Evolutionary conservation across 1,140 invertebrate genomes (phyloP).

Genomic region (Zaprionus capensis): DNA sequence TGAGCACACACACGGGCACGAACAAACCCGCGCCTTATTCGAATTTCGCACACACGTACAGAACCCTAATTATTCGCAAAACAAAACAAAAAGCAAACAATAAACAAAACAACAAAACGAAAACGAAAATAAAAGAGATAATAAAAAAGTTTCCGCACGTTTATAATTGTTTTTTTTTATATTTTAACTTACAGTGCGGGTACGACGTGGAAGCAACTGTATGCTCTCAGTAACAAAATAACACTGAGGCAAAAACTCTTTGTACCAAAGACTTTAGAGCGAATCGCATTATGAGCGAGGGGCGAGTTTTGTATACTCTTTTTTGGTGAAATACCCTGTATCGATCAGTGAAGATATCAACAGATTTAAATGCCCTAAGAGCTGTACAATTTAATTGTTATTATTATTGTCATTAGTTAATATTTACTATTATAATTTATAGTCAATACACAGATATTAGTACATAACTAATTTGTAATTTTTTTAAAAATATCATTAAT

Average conservation of each 20-base stretch:
- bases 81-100: conserved; percentile 23
- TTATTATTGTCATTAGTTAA: no score
- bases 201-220: conserved; percentile 10
- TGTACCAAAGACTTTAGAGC: not conserved
- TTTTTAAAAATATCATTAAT: no score
- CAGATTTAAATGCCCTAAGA: not conserved
- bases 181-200: conserved; percentile 41
- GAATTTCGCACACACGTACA: conserved; percentile 22
- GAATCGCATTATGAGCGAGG: not conserved
- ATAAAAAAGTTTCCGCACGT: conserved; percentile 23
- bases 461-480: no score
- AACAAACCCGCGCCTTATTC: conserved; percentile 7
- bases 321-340: no score
- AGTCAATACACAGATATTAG: no score
- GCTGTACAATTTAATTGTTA: no score
- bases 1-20: conserved; percentile 1
- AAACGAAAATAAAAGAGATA: not conserved
- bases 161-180: not conserved
- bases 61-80: conserved; percentile 25
- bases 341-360: not conserved
- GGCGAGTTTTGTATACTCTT: not conserved
- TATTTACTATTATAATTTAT: no score
- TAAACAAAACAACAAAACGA: not conserved
- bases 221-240: conserved; percentile 22
- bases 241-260: conserved; percentile 20